Percentiles rank a stretch among this genome's conserved stretches.
phyloP scores from a whole-genome alignment of 2,113 vertebrate genomes.

The Carassius carassius region DNA sequence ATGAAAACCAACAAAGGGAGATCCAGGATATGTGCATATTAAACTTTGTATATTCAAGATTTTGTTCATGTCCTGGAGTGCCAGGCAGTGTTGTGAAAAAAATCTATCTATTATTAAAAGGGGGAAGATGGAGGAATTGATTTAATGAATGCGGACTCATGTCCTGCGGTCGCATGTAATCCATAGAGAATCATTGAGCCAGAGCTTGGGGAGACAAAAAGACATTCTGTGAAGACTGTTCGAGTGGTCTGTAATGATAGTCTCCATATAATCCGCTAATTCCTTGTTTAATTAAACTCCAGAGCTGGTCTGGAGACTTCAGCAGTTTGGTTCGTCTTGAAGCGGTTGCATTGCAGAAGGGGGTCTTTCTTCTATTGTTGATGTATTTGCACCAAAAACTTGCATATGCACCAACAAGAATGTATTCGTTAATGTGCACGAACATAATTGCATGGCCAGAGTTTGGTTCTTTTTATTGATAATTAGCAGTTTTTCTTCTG shows the following conservation, averaged over 20 bases:
- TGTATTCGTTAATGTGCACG: not conserved
- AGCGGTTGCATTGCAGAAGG: slow-evolving; percentile 69
- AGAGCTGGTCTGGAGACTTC: slow-evolving; percentile 75
- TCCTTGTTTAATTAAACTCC: slow-evolving; percentile 89
- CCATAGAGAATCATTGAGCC: slow-evolving; percentile 78
- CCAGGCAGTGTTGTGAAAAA: slow-evolving; percentile 53
- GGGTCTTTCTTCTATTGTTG: slow-evolving; percentile 65
- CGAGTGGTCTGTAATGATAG: slow-evolving; percentile 84
- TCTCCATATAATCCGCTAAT: slow-evolving; percentile 85
- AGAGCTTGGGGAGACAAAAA: slow-evolving; percentile 79
- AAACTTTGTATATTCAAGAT: slow-evolving; percentile 80
- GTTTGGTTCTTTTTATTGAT: not conserved
- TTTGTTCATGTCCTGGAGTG: slow-evolving; percentile 60
- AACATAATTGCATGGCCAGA: not conserved
- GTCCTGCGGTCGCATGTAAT: slow-evolving; percentile 80
- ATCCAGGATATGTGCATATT: slow-evolving; percentile 76
- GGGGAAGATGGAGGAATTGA: slow-evolving; percentile 77
- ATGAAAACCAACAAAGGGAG: slow-evolving; percentile 79
- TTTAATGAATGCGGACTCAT: slow-evolving; percentile 85
- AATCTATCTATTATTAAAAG: slow-evolving; percentile 81
- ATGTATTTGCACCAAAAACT: slow-evolving; percentile 34
- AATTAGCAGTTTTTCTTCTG: not conserved
- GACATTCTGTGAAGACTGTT: slow-evolving; percentile 75
- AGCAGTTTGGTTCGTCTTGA: slow-evolving; percentile 72
- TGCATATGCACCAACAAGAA: slow-evolving; percentile 15